Evolutionary conservation across 1,140 invertebrate species (phyloP).

Genomic region (Octopus bimaculoides): DNA sequence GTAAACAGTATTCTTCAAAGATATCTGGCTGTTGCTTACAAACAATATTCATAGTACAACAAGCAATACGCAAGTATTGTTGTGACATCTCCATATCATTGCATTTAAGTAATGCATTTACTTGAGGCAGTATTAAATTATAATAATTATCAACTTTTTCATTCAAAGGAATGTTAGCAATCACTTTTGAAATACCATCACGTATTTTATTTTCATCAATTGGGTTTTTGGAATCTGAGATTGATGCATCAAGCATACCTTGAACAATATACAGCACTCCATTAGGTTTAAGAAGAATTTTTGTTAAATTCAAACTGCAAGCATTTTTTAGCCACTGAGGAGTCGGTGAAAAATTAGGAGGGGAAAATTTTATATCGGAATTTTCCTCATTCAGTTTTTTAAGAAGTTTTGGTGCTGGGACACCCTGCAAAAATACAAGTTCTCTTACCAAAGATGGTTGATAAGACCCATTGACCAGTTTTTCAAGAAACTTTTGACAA

Average conservation of each 20-base stretch:
- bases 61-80: background rate
- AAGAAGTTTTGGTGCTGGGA: slow-evolving; percentile 24
- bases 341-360: slow-evolving; percentile 29
- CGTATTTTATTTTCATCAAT: slow-evolving; percentile 63
- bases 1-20: background rate
- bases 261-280: slow-evolving; percentile 68
- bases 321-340: slow-evolving; percentile 67
- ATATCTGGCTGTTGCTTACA: background rate
- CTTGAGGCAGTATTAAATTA: slow-evolving; percentile 47
- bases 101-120: background rate
- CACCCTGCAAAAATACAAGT: slow-evolving; percentile 67
- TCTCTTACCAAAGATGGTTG: slow-evolving; percentile 67
- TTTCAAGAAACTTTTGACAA: slow-evolving; percentile 61
- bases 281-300: slow-evolving; percentile 61
- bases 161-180: slow-evolving; percentile 61
- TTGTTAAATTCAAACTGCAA: slow-evolving; percentile 65
- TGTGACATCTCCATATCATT: background rate
- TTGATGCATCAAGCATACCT: slow-evolving; percentile 59
- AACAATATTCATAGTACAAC: background rate
- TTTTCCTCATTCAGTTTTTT: slow-evolving; percentile 22
- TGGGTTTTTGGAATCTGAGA: slow-evolving; percentile 14
- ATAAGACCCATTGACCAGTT: slow-evolving; percentile 63
- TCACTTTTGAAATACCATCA: slow-evolving; percentile 63
- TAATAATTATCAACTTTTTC: slow-evolving; percentile 60
- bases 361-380: background rate